These are phyloP conservation scores for Noctuana brunneofusca DNA, from an alignment of 2,888 invertebrate genomes.

Conservation along the genomic window DNA sequence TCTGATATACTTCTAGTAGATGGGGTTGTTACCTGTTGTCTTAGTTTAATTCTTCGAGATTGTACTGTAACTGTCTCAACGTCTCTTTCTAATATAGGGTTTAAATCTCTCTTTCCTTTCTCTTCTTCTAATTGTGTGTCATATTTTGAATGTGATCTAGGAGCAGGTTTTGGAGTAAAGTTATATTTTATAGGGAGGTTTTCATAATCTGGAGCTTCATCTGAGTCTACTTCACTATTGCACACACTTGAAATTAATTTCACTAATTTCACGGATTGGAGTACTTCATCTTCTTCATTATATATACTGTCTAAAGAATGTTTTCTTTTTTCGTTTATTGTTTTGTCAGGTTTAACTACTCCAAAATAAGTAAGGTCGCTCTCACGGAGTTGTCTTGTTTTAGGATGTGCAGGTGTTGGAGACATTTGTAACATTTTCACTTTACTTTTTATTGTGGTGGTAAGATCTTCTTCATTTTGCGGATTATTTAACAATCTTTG, in stretches of 20 bases:
- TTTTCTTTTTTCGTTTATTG: slow-evolving; percentile 32
- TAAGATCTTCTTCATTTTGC: slow-evolving; percentile 21
- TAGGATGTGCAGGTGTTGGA: slow-evolving; percentile 53
- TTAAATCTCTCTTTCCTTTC: slow-evolving; percentile 51
- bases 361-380: slow-evolving; percentile 85
- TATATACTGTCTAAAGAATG: slow-evolving; percentile 34
- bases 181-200: slow-evolving; percentile 61
- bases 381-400: slow-evolving; percentile 79
- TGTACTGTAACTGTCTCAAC: slow-evolving; percentile 44
- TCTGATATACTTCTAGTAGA: slow-evolving; percentile 65
- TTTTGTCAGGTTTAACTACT: slow-evolving; percentile 49
- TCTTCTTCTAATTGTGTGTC: slow-evolving; percentile 50
- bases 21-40: slow-evolving; percentile 48
- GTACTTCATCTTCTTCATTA: slow-evolving; percentile 56
- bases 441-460: slow-evolving; percentile 47
- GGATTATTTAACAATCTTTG: slow-evolving; percentile 15
- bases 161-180: slow-evolving; percentile 63
- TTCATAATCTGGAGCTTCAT: slow-evolving; percentile 69
- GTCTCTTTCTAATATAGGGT: slow-evolving; percentile 63
- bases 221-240: slow-evolving; percentile 73
- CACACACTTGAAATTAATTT: slow-evolving; percentile 70
- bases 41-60: slow-evolving; percentile 53
- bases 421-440: slow-evolving; percentile 53
- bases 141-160: slow-evolving; percentile 62
- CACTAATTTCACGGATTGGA: slow-evolving; percentile 71